phyloP scores from a whole-genome alignment of 2,888 invertebrate genomes.

The Netelia melanura region DNA sequence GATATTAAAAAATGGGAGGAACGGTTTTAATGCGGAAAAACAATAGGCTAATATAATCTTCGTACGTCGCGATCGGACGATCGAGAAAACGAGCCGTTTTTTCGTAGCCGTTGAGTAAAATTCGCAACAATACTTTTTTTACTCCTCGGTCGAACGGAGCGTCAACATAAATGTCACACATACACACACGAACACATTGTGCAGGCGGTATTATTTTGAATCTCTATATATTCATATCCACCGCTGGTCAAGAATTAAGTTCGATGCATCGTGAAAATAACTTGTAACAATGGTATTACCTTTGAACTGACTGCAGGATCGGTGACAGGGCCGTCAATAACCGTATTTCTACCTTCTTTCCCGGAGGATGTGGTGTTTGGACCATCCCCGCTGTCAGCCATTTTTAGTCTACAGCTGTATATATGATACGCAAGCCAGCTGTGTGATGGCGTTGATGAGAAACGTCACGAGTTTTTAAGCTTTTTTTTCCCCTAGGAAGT shows the following conservation, averaged over 20 bases:
- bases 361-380: constrained; percentile 78
- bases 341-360: constrained; percentile 83
- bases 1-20: not conserved
- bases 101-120: not conserved
- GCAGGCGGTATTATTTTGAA: constrained; percentile 49
- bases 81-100: not conserved
- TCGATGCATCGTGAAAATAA: not conserved
- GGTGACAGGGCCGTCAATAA: constrained; percentile 91
- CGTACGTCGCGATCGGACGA: not conserved
- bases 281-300: constrained; percentile 81
- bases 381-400: constrained; percentile 82
- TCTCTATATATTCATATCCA: not conserved
- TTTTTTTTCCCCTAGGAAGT: too few relatives aligned
- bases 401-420: constrained; percentile 76
- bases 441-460: constrained; percentile 49
- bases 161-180: constrained; percentile 50
- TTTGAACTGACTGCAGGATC: constrained; percentile 90
- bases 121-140: constrained; percentile 3
- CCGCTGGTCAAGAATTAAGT: not conserved
- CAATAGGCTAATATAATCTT: not conserved
- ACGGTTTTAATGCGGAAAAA: not conserved
- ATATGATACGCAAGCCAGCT: constrained; percentile 44
- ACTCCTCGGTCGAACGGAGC: constrained; percentile 30
- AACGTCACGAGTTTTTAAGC: constrained; percentile 42
- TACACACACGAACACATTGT: constrained; percentile 20